Evolutionary conservation across 2,113 vertebrate species (phyloP), one percentile per base, ranked within the genome.

Genomic region (Nanorana parkeri): DNA sequence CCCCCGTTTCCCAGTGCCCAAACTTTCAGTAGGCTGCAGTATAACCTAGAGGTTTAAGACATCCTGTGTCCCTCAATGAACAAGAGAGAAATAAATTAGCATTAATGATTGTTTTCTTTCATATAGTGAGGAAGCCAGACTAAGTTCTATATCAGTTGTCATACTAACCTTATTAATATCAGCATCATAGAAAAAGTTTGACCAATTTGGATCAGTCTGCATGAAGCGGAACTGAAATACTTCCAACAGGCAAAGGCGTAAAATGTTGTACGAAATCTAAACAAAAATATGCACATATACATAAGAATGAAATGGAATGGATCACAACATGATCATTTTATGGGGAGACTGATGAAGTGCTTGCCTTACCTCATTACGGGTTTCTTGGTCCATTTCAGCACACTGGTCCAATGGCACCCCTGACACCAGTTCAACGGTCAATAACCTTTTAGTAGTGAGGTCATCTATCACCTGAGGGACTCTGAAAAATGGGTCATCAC

Each of bases 191-290:
- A 96, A 95, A 90, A 97, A 97, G 91, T 97, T 97, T 87, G 96
- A 90, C 96, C 96, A 97, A 92, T 97, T 97, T 54, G 96, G 96
- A 83, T 97, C 96, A 0, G 96, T 97, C 89, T 97, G 96, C 96
- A 97, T 97, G 90, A 97, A 97, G 86, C 93, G 90, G 89, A 97
- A 97, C 86, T 97, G 96, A 84, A 97, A 97, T 47, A 97, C 87
- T 84, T 97, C 96, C 47, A 90, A 90, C 13, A 97, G 91, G 85
- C 95, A 96, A 81, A 97, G 85, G 78, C 93, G 93, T n/a, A 97
- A 91, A 80, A 97, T 94, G 80, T 90, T 93, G 83, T 88, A 94
- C 80, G 93, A 94, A 75, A 97, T 95, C 96, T 47, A 47, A 47
- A 47, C 0, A 47, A 47, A 47, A 13, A 47, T 3, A 36, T 3